These are phyloP conservation scores for Leptatherina wallacei DNA, from an alignment of 2,797 vertebrate species.

Conservation along the genomic window DNA sequence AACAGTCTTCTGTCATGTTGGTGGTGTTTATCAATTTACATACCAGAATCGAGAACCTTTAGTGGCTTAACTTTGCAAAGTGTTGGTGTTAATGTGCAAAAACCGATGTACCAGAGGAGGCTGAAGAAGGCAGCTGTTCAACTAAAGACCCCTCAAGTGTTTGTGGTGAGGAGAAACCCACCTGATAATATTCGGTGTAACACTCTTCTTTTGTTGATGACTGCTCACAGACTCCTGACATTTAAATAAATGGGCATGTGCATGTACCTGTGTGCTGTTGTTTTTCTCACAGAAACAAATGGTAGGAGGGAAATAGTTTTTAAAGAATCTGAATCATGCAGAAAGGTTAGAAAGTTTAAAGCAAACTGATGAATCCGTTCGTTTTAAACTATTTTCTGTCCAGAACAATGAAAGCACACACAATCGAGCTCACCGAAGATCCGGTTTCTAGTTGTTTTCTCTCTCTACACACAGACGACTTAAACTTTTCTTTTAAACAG, in stretches of 20 bases:
- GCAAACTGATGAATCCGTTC: too few relatives aligned
- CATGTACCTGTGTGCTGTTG: slow-evolving; percentile 60
- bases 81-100: slow-evolving; percentile 13
- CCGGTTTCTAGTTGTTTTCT: too few relatives aligned
- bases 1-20: slow-evolving; percentile 36
- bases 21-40: slow-evolving; percentile 33
- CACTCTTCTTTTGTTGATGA: slow-evolving; percentile 48
- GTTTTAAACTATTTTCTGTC: too few relatives aligned
- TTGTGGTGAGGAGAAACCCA: slow-evolving; percentile 31
- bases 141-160: slow-evolving; percentile 25
- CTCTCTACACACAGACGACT: too few relatives aligned
- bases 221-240: slow-evolving; percentile 61
- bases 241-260: slow-evolving; percentile 81
- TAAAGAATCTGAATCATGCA: too few relatives aligned
- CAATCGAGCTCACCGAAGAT: too few relatives aligned
- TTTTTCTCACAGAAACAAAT: background rate
- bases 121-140: slow-evolving; percentile 40
- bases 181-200: slow-evolving; percentile 48
- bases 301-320: too few relatives aligned
- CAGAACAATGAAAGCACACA: too few relatives aligned
- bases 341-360: too few relatives aligned
- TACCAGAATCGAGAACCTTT: slow-evolving; percentile 36
- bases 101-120: slow-evolving; percentile 28
- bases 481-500: too few relatives aligned
- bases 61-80: slow-evolving; percentile 42